Evolutionary conservation across 2,797 vertebrate species (phyloP).

Genomic region (Vespertilio murinus): DNA sequence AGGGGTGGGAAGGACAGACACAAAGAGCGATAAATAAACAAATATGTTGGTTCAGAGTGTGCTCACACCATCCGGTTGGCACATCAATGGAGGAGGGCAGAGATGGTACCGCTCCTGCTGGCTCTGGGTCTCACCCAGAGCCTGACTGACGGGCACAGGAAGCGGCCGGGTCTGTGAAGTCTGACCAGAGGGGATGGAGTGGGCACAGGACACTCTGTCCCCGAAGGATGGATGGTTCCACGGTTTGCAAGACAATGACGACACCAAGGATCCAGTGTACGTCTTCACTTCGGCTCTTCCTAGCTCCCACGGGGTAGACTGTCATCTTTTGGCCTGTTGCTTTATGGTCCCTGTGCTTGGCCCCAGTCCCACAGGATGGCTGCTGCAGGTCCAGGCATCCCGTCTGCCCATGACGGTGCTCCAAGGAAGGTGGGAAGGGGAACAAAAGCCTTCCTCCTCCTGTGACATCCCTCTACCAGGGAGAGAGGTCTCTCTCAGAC

Average conservation of each 20-base stretch:
- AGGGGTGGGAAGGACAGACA: not conserved
- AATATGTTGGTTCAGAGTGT: no score
- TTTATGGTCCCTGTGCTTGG: not conserved
- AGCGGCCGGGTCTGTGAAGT: not conserved
- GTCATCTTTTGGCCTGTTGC: not conserved
- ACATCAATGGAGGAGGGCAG: not conserved
- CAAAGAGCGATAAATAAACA: no score
- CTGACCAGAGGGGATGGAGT: not conserved
- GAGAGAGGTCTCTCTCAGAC: not conserved
- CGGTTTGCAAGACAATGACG: not conserved
- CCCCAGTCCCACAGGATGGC: not conserved
- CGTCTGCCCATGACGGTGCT: not conserved
- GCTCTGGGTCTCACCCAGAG: not conserved
- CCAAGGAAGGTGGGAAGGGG: not conserved
- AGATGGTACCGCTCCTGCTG: accelerated
- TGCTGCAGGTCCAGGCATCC: not conserved
- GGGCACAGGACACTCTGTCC: not conserved
- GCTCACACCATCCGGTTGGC: accelerated
- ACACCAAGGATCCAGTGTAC: not conserved
- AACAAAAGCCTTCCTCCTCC: not conserved
- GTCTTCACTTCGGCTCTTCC: not conserved
- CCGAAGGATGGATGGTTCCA: not conserved
- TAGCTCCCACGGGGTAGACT: not conserved
- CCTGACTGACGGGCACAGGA: not conserved
- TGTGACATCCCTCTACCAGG: not conserved